Conservation (phyloP, 2,797 vertebrate genomes). For the Anisognathus igniventris region DNA sequence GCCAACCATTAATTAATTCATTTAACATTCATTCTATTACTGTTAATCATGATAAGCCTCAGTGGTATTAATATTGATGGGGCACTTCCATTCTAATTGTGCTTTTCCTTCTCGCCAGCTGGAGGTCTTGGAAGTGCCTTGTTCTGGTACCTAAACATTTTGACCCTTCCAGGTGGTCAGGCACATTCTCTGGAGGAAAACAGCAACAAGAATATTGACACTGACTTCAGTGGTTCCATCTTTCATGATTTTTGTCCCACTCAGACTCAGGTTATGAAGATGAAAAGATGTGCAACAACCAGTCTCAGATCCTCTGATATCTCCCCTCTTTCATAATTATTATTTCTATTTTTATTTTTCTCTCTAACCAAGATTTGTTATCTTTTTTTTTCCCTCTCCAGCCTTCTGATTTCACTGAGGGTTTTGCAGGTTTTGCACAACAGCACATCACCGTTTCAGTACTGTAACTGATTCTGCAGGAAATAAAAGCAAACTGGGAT, state of each 20-base stretch:
- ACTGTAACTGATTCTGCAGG: not conserved
- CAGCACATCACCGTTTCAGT: not conserved
- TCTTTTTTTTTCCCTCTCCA: not conserved
- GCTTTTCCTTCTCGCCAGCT: not conserved
- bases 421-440: not conserved
- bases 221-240: not conserved
- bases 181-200: not conserved
- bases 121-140: not conserved
- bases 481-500: not conserved
- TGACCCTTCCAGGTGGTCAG: not conserved
- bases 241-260: not conserved
- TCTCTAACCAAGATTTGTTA: not conserved
- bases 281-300: not conserved
- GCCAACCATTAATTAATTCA: slow-evolving; percentile 72
- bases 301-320: not conserved
- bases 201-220: not conserved
- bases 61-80: slow-evolving; percentile 66
- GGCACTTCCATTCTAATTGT: slow-evolving; percentile 43
- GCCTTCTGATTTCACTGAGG: not conserved
- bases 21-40: slow-evolving; percentile 69
- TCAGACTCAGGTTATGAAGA: not conserved
- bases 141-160: not conserved
- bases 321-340: not conserved
- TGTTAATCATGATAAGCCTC: slow-evolving; percentile 65
- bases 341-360: not conserved